Base-by-base conservation (phyloP, 1,140 invertebrate species). In the Anthonomus grandis region DNA sequence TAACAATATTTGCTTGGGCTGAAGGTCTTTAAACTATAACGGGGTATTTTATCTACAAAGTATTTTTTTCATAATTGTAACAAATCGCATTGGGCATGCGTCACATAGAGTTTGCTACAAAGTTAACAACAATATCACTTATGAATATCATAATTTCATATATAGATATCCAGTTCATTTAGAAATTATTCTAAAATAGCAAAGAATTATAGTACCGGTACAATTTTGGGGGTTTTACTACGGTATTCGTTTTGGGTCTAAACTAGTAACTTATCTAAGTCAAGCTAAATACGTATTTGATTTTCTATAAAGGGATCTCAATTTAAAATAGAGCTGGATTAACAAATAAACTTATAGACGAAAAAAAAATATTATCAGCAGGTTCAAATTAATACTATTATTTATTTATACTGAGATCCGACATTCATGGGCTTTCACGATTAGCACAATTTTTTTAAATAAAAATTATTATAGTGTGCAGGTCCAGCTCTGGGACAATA, bases 61-160 rank as follows among this genome's bases (percentile, higher is more conserved):
- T 18, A 18, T 21, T 37, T 41, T 25, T n/a, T 15, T 13, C 9
- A 24, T 25, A 12, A 22, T 37, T 18, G 15, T 27, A 47, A 47
- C 5, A 10, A 39, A 36, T 38, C 25, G 24, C 19, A n/a, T 34
- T 36, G n/a, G 27, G 27, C 34, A 9, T 13, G 18, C 38, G 15
- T 34, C 10, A 10, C 10, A 41, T 21, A 48, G 6, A 48, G 22
- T 12, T 48, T 19, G 19, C 21, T 45, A 45, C 27, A 45, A 25
- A n/a, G 17, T 48, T 39, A 51, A 51, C 19, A 51, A 51, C 48
- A 51, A 38, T 51, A 51, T 51, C 48, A 51, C 48, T 24, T 51
- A 51, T 51, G 48, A 51, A 51, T 51, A 51, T 51, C 48, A 51
- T 51, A 24, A 15, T 48, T 34, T 47, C 13, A 12, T 4, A 22